Base-by-base conservation (phyloP, 2,797 vertebrate genomes). In the Pelochelys cantorii region DNA sequence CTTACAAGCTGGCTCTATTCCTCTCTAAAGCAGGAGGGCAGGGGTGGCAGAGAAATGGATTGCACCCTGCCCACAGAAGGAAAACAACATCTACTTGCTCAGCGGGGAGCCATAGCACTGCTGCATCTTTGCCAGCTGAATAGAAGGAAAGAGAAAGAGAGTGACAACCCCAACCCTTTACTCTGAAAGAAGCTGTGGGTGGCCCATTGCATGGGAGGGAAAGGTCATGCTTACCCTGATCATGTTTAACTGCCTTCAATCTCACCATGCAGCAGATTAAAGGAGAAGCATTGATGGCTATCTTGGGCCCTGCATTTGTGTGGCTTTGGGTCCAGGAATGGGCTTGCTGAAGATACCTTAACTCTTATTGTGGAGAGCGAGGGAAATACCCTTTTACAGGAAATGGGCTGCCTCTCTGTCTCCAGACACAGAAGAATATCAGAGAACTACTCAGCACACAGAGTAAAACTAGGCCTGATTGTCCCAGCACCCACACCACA, bases 211-310 rank as follows among this genome's bases (percentile, higher is more conserved):
- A 10, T 53, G 37, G 25, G 89, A 57, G 54, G 74, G 74, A 90
- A 90, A 87, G 25, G 29, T 59, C 62, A 37, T 29, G 92, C 52
- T 79, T 92, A 57, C 29, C 34, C 60, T 60, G 27, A 68, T 22
- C 42, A 23, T 79, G 23, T 94, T 27, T 81, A 77, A 82, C 29
- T 84, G 3, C 79, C 27, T 75, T 81, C 29, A 92, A 5, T 90
- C 74, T 83, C 37, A 87, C 79, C 7, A 56, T 68, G 65, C 90
- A 94, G 10, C 57, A 90, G 29, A 97, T 87, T 95, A 96, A 97
- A 96, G 29, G 23, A 92, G 31, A 90, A 92, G 14, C 31, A 87
- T 84, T 27, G 31, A 18, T 74, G 78, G 89, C n/a, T 83, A 88
- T 57, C 52, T 53, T 11, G 87, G 87, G 59, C 83, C 79, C 7